Percentiles rank a stretch among this genome's conserved stretches.
phyloP scores from a whole-genome alignment of 2,113 vertebrate species.

The Coptodon bakossiorum region DNA sequence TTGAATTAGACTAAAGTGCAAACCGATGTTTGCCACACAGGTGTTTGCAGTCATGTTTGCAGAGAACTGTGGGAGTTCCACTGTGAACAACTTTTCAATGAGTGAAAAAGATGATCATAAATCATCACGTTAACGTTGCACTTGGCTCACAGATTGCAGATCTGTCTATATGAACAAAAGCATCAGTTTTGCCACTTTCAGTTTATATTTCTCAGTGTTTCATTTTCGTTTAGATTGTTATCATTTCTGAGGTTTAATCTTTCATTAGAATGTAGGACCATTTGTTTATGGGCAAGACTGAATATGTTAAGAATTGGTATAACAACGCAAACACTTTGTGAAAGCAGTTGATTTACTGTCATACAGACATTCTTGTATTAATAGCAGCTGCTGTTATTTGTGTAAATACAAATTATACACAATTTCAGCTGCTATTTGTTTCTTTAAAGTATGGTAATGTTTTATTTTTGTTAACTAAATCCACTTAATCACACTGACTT shows the following conservation, averaged over 20 bases:
- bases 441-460: neutral
- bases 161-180: neutral
- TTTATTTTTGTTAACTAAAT: neutral
- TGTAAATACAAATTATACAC: neutral
- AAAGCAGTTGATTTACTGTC: neutral
- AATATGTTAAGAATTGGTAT: neutral
- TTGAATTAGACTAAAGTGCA: slow-evolving; percentile 29
- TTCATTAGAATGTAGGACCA: neutral
- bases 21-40: slow-evolving; percentile 32
- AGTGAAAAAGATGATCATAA: neutral
- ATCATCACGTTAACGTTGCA: neutral
- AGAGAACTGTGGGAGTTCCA: neutral
- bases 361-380: neutral
- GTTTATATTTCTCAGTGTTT: neutral
- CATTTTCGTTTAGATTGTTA: neutral
- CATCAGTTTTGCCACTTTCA: neutral
- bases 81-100: neutral
- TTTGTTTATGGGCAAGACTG: neutral
- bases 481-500: neutral
- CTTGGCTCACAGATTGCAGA: neutral
- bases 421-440: neutral
- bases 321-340: neutral
- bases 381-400: neutral
- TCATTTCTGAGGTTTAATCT: neutral
- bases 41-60: slow-evolving; percentile 11